These are phyloP conservation scores for Macrotus californicus DNA, from an alignment of 2,113 vertebrate species.

Conservation along the genomic window DNA sequence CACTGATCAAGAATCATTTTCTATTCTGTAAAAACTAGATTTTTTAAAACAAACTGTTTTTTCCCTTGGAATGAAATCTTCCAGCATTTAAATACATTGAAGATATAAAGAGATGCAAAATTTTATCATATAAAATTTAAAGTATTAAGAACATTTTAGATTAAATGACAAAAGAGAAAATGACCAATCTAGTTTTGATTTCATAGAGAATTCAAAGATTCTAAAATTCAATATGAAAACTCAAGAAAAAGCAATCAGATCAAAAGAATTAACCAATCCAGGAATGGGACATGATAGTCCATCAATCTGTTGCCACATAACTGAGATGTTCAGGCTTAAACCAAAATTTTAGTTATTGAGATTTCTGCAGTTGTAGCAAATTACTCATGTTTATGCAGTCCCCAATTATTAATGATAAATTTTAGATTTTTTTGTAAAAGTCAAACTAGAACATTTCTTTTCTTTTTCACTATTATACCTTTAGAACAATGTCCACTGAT, in stretches of 20 bases:
- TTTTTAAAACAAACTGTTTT: background rate
- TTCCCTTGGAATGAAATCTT: slow-evolving; percentile 17
- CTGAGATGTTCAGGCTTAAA: background rate
- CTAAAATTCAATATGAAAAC: slow-evolving; percentile 36
- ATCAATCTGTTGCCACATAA: background rate
- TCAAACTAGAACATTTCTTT: background rate
- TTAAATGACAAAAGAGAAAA: background rate
- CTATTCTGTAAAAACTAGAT: slow-evolving; percentile 31
- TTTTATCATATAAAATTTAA: background rate
- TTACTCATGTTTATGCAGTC: background rate
- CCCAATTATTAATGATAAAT: background rate
- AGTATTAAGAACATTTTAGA: background rate
- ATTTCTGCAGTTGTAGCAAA: background rate
- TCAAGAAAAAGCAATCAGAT: background rate
- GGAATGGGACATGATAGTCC: background rate
- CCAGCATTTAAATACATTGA: background rate
- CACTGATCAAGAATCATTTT: background rate
- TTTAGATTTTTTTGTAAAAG: background rate
- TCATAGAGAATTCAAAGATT: slow-evolving; percentile 3
- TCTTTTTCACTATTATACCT: background rate
- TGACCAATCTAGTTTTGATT: background rate
- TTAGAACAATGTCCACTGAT: background rate
- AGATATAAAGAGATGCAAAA: background rate
- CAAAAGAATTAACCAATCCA: background rate
- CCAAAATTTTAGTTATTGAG: background rate